Evolutionary conservation across 1,140 invertebrate species (phyloP), one percentile per base, ranked within the genome.

Genomic region (Polypedilum vanderplanki): DNA sequence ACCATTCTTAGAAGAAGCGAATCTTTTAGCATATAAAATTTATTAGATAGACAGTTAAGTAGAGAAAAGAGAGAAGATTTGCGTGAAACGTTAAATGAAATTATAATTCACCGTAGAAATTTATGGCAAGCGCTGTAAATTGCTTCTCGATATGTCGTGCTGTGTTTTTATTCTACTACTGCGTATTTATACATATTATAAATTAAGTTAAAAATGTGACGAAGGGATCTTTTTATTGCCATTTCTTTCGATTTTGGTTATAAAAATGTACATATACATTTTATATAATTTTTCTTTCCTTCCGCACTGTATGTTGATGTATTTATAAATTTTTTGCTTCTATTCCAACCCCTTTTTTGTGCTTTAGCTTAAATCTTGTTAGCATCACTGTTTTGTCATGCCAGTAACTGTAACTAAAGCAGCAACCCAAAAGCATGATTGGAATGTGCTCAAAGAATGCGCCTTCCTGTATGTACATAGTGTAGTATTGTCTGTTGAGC

Each of bases 11-110:
- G 24, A 33, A 57, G n/a, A 15, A 57, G 15, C 12, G 46, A 57
- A 57, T 12, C 10, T 57, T 57, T n/a, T n/a, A 12, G n/a, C 12
- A 57, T n/a, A 57, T n/a, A 57, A 57, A 57, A 57, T 57, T 57
- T 57, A 57, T 57, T 57, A n/a, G n/a, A 57, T 57, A 12, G 46
- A 15, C 46, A 57, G 9, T 12, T n/a, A 57, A 57, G 46, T n/a
- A 57, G 46, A 46, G 2, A 46, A 9, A 15, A 1, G 8, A 15
- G 46, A 57, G 46, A 57, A 57, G 46, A 57, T 57, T 57, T 57
- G 46, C 46, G 46, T 57, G 46, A 57, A 57, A 57, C 46, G 46
- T 57, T 57, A 57, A 57, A 57, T 57, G 46, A 57, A 57, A 57
- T 57, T 57, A 57, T 57, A 57, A 57, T 57, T 57, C 46, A 57